A percentile compares a stretch with the other conserved stretches of the same genome.
These are phyloP conservation scores for Zaprionus camerounensis DNA, from an alignment of 1,140 invertebrate genomes.

Conservation along the genomic window DNA sequence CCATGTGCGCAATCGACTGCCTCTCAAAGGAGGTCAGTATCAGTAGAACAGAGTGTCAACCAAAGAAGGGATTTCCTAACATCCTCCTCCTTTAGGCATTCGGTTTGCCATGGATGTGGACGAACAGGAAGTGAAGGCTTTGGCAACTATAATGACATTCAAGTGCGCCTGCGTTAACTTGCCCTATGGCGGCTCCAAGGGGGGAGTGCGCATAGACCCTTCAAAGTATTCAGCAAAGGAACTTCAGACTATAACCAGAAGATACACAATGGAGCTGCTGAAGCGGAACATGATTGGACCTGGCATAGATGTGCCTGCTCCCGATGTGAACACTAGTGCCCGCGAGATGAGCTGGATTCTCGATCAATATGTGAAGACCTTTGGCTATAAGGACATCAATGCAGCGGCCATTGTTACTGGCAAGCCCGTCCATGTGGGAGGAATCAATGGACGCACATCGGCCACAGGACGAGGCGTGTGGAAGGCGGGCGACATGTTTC, in stretches of 20 bases:
- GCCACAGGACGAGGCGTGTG: conserved; percentile 95
- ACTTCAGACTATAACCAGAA: conserved; percentile 93
- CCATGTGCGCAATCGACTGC: conserved; percentile 92
- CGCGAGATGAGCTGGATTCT: conserved; percentile 94
- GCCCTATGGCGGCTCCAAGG: conserved; percentile 93
- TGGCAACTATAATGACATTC: conserved; percentile 95
- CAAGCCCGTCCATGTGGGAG: conserved; percentile 91
- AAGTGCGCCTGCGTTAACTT: conserved; percentile 92
- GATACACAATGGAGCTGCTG: conserved; percentile 93
- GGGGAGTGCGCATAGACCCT: conserved; percentile 93
- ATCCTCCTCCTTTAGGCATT: conserved; percentile 86
- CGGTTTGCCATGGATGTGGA: conserved; percentile 90
- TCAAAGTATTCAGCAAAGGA: conserved; percentile 90
- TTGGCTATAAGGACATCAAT: conserved; percentile 92
- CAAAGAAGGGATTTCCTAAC: background rate
- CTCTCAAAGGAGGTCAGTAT: conserved; percentile 90
- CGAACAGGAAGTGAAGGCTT: conserved; percentile 91
- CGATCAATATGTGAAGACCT: conserved; percentile 92
- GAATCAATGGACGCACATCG: conserved; percentile 93
- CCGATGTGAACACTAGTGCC: conserved; percentile 92
- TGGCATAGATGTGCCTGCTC: conserved; percentile 93
- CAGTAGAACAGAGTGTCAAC: background rate
- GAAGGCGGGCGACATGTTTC: conserved; percentile 92
- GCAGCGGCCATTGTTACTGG: conserved; percentile 93
- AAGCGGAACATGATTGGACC: conserved; percentile 95